These are phyloP conservation scores for Polyploca ridens DNA, from an alignment of 2,888 invertebrate genomes.

Conservation along the genomic window DNA sequence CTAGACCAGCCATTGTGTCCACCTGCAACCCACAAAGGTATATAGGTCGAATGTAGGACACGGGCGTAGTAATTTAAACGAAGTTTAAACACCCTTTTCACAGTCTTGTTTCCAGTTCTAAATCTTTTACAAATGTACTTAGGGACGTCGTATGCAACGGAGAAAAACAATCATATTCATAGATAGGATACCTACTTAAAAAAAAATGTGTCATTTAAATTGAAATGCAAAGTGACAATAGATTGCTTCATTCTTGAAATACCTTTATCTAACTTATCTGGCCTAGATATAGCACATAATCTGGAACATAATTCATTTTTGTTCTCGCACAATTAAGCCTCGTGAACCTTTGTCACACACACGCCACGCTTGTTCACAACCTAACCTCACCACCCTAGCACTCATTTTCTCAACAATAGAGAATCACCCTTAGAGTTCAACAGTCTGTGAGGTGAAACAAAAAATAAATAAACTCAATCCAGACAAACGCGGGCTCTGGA, in stretches of 20 bases:
- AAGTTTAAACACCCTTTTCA: neutral
- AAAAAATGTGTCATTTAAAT: too few species aligned
- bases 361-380: neutral
- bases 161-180: too few species aligned
- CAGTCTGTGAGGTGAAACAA: slow-evolving; percentile 2
- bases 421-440: neutral
- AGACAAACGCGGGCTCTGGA: neutral
- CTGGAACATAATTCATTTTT: too few species aligned
- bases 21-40: slow-evolving; percentile 43
- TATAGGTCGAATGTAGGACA: slow-evolving; percentile 23
- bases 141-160: too few species aligned
- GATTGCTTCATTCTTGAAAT: too few species aligned
- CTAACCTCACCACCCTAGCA: neutral
- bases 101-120: neutral
- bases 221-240: too few species aligned
- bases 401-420: neutral
- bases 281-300: too few species aligned
- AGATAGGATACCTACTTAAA: too few species aligned
- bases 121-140: too few species aligned
- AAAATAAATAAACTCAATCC: neutral
- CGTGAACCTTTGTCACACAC: neutral
- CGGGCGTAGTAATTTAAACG: slow-evolving; percentile 4
- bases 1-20: slow-evolving; percentile 51
- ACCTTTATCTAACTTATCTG: too few species aligned
- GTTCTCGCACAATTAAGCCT: neutral